Evolutionary conservation across 2,888 invertebrate genomes (phyloP).

Genomic region (Maniola hyperantus): DNA sequence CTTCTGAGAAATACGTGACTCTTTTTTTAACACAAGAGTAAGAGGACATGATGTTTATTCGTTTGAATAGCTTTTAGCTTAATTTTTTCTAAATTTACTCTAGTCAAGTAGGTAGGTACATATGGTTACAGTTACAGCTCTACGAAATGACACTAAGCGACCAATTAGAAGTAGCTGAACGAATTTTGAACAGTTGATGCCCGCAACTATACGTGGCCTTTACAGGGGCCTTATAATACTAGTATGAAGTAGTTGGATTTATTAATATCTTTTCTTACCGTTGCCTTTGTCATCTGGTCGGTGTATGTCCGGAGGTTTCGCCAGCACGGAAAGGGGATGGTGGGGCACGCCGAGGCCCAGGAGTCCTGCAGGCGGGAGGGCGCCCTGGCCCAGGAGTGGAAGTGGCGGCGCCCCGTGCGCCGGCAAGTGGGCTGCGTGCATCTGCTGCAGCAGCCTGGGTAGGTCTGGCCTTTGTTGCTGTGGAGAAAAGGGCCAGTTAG

Average conservation of each 20-base stretch:
- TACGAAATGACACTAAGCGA: too few relatives aligned
- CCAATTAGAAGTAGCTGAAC: too few relatives aligned
- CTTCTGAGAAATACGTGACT: constrained; percentile 8
- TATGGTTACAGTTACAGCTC: too few relatives aligned
- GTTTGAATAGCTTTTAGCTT: too few relatives aligned
- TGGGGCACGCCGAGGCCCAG: constrained; percentile 87
- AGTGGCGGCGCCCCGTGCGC: constrained; percentile 89
- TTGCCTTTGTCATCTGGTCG: constrained; percentile 89
- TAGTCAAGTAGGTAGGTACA: too few relatives aligned
- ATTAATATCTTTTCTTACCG: constrained; percentile 76
- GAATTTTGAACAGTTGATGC: too few relatives aligned
- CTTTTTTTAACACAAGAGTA: not conserved
- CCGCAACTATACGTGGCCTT: too few relatives aligned
- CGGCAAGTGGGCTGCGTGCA: constrained; percentile 94
- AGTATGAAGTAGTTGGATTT: too few relatives aligned
- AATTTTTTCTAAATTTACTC: too few relatives aligned
- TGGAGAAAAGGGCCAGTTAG: constrained; percentile 37
- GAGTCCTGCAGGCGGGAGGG: constrained; percentile 82
- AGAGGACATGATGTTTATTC: too few relatives aligned
- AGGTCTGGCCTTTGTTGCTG: constrained; percentile 94
- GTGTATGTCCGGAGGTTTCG: constrained; percentile 90
- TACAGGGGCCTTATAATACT: too few relatives aligned
- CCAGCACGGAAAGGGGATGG: constrained; percentile 89
- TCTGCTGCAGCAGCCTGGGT: constrained; percentile 93
- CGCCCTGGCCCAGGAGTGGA: constrained; percentile 76